Conservation (phyloP, 2,797 vertebrate genomes). For the Acestrorhynchus altus region DNA sequence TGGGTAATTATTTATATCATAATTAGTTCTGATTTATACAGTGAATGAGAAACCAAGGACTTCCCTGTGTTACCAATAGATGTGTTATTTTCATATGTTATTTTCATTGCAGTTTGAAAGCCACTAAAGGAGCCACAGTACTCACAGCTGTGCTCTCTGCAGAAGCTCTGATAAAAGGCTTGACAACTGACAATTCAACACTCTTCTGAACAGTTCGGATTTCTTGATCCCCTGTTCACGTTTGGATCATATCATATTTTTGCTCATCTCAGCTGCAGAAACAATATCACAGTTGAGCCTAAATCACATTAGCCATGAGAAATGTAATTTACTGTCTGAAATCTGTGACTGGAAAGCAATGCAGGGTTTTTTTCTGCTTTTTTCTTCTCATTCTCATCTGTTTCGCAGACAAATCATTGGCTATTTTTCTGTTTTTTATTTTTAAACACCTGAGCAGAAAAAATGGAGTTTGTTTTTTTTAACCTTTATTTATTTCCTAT, state of each 20-base stretch:
- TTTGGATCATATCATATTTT: neutral
- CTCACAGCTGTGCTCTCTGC: neutral
- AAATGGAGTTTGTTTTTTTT: neutral
- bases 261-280: slow-evolving; percentile 27
- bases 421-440: neutral
- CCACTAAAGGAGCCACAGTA: neutral
- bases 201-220: neutral
- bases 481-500: slow-evolving; percentile 52
- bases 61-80: neutral
- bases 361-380: neutral
- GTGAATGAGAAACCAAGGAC: neutral
- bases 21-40: no score
- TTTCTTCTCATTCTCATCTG: neutral
- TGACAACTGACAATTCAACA: neutral
- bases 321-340: slow-evolving; percentile 39
- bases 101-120: neutral
- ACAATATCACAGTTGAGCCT: slow-evolving; percentile 33
- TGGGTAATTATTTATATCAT: no score
- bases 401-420: slow-evolving; percentile 20
- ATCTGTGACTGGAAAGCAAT: slow-evolving; percentile 20
- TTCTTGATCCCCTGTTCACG: neutral
- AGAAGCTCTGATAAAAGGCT: neutral
- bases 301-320: slow-evolving; percentile 31
- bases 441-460: neutral
- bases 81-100: neutral